Base-by-base conservation (phyloP, 2,888 invertebrate genomes). In the Pristionchus mayeri region DNA sequence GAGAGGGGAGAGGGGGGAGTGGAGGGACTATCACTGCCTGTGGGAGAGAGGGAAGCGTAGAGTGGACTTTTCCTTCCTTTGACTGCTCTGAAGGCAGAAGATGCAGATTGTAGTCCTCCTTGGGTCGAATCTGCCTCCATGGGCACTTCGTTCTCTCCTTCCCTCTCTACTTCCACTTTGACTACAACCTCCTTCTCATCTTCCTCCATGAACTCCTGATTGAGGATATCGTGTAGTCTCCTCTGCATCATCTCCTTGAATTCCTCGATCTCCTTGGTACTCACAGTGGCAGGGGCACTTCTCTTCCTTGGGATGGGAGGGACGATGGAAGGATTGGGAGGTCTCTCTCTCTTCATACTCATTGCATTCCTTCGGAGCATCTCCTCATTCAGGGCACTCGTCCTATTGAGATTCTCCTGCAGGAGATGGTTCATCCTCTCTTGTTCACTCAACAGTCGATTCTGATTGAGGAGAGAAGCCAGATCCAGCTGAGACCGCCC, bases 91-190 rank as follows among this genome's bases (percentile, higher is more conserved):
- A 57, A 57, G 18, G 57, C 57, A 57, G 24, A 24, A 21, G 21
- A 21, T 2, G 67, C 67, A 67, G 16, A 21, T n/a, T 37, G 37
- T 34, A 34, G 18, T 67, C 34, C 37, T 21, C 21, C 30, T 37
- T 67, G 67, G 21, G 81, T n/a, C 81, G 13, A 3, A 85, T 50
- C 52, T 37, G 24, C 50, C n/a, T 84, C n/a, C 27, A 30, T 71
- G n/a, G 34, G 30, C 27, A 44, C n/a, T 34, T 71, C 37, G 40
- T 63, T 48, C 52, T 50, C 50, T 84, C 71, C 27, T 30, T 71
- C 71, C 18, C 34, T 11, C n/a, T 34, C 27, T 24, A 57, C 9
- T n/a, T n/a, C 57, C 11, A n/a, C n/a, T n/a, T 57, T 27, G 3
- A 27, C 27, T 37, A 82, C 6, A 34, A n/a, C n/a, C 18, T 82